Evolutionary conservation across 2,888 invertebrate genomes (phyloP), one percentile per base, ranked within the genome.

Genomic region (Bhutanitis thaidina): DNA sequence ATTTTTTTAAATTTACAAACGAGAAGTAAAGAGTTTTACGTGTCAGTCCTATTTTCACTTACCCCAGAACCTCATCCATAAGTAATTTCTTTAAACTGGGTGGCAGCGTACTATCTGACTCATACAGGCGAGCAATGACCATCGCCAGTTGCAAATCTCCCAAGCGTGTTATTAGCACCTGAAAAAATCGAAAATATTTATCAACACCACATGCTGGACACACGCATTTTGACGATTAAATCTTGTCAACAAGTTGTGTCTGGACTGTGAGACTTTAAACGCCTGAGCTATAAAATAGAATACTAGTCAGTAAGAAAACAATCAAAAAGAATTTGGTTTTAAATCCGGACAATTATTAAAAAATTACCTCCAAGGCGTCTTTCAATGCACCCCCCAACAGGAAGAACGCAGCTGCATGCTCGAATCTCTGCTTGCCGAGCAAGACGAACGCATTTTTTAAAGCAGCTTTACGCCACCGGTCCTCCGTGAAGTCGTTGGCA

Each of bases 341-440:
- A 20, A 20, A 20, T n/a, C n/a, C n/a, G n/a, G n/a, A n/a, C n/a
- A n/a, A n/a, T n/a, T n/a, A n/a, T n/a, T n/a, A n/a, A n/a, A n/a
- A n/a, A n/a, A n/a, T n/a, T 77, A 96, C 96, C 91, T 99, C 98
- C 48, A 99, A 92, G 3, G 99, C 99, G 81, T 99, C 99, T 65
- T 96, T 94, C 27, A 99, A 84, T 29, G 97, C 95, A 15, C 97
- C 98, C 15, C 97, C 98, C 4, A 99, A 89, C 47, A 99, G 90
- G 84, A 99, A 99, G 90, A 99, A 99, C 0, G 98, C 99, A 0
- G 98, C 99, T 0, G 99, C 99, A 73, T 99, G 98, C 55, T 97
- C 96, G 76, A 99, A 99, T 43, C 98, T 81, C 80, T 99, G 99
- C 71, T 96, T 97, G 2, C 99, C 97, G 34, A 99, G 91, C 36